Evolutionary conservation across 2,113 vertebrate species (phyloP).

Genomic region (Cisticola juncidis): DNA sequence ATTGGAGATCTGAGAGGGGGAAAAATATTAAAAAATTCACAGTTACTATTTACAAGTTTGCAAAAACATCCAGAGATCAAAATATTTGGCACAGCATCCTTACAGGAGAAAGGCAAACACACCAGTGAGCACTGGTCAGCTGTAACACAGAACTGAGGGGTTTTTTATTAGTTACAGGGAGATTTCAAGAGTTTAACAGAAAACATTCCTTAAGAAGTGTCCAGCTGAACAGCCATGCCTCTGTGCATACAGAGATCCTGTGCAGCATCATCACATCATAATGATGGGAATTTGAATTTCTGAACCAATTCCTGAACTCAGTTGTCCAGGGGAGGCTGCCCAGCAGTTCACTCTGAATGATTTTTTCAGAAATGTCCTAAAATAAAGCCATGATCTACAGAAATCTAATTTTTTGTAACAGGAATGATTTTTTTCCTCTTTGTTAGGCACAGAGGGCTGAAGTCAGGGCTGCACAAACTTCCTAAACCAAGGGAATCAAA

Average conservation of each 20-base stretch:
- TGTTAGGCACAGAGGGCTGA: background rate
- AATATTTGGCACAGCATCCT: background rate
- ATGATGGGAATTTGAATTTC: no score
- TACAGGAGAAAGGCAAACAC: background rate
- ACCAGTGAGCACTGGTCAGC: accelerated
- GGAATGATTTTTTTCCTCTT: background rate
- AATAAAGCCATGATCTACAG: background rate
- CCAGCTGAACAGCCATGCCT: background rate
- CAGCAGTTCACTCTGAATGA: background rate
- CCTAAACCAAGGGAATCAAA: background rate
- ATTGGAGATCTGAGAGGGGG: slow-evolving; percentile 78
- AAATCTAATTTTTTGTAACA: background rate
- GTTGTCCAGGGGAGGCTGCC: background rate
- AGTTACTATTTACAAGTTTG: background rate
- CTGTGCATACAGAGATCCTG: background rate
- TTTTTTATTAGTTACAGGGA: background rate
- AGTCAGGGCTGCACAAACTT: background rate
- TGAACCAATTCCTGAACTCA: no score
- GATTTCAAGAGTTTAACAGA: background rate
- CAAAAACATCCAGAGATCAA: background rate
- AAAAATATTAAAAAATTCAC: background rate
- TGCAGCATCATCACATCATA: background rate
- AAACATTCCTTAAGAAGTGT: background rate
- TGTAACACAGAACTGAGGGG: background rate
- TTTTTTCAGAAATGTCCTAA: background rate